Base-by-base conservation (phyloP, 2,888 invertebrate genomes). In the Caenorhabditis japonica region DNA sequence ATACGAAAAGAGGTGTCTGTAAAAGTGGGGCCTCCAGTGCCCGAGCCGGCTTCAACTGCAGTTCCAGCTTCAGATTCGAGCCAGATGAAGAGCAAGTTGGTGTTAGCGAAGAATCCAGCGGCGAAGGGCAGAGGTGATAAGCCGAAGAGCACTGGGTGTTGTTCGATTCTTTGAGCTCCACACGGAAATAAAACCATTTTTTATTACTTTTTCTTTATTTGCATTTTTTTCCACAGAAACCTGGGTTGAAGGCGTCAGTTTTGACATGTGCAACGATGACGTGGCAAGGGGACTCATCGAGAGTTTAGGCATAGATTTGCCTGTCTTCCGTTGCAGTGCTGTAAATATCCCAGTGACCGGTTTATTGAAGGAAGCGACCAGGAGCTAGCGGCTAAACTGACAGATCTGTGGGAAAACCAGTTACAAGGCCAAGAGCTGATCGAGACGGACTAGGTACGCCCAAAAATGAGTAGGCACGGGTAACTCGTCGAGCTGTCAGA, bases 111-210 rank as follows among this genome's bases (percentile, higher is more conserved):
- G 19, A 12, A 17, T 34, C 43, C 34, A 25, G 39, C 33, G 21
- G 36, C 27, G 19, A 30, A 30, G 30, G 30, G 7, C 7, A 30
- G 10, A 30, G 30, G 30, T 10, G 30, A 30, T 7, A 30, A 30
- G 30, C 7, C 30, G 30, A 64, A 64, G 27, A 55, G 19, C 4
- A 58, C 58, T 13, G 64, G 64, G 17, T 64, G 64, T 34, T 64
- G 64, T 41, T 21, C 33, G 15, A 64, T 64, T 39, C 7, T 39
- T 12, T 64, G 19, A 46, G 17, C 12, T 23, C 71, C 73, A 70
- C 70, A 79, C 74, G 74, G 71, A 74, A 60, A 61, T 21, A 59
- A n/a, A n/a, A n/a, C n/a, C n/a, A n/a, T n/a, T n/a, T n/a, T 23
- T 17, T 0, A 30, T 38, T 47, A 27, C 21, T 30, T 33, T 38